Conservation (phyloP, 2,888 invertebrate species). For the Rhodophaea formosa region DNA sequence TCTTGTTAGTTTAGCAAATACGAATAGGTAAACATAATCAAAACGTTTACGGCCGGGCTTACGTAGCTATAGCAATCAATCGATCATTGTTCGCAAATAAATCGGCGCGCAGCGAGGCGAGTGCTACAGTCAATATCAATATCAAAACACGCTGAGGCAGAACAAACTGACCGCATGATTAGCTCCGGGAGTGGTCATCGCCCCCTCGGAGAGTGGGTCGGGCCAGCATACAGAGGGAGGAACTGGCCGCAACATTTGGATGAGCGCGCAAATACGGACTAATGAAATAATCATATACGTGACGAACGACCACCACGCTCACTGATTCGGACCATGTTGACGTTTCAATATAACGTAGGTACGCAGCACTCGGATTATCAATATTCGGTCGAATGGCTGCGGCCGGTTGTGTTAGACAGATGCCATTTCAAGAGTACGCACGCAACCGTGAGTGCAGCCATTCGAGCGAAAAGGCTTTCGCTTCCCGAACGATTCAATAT, state of each 20-base stretch:
- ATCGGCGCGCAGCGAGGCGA: conserved; percentile 76
- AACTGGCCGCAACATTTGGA: conserved; percentile 66
- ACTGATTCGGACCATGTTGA: conserved; percentile 65
- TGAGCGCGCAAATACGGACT: conserved; percentile 77
- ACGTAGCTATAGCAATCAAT: conserved; percentile 75
- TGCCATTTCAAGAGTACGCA: conserved; percentile 55
- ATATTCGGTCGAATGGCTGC: conserved; percentile 57
- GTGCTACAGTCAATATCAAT: conserved; percentile 78
- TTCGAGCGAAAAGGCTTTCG: conserved; percentile 51
- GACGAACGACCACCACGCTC: conserved; percentile 65
- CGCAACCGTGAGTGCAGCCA: conserved; percentile 43
- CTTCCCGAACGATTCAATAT: conserved; percentile 21
- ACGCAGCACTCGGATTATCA: conserved; percentile 53
- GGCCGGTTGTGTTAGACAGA: conserved; percentile 51
- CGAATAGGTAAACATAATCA: conserved; percentile 73
- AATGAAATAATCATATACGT: conserved; percentile 82
- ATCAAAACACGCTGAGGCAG: conserved; percentile 81
- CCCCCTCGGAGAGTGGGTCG: conserved; percentile 46
- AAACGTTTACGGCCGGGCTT: conserved; percentile 73
- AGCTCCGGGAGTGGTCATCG: conserved; percentile 77
- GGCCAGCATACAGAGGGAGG: conserved; percentile 33
- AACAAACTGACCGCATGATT: conserved; percentile 81
- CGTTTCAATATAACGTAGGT: conserved; percentile 42
- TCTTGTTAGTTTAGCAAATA: conserved; percentile 61
- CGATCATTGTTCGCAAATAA: conserved; percentile 81